Evolutionary conservation across 2,797 vertebrate genomes (phyloP), one percentile per base, ranked within the genome.

Genomic region (Notamacropus eugenii): DNA sequence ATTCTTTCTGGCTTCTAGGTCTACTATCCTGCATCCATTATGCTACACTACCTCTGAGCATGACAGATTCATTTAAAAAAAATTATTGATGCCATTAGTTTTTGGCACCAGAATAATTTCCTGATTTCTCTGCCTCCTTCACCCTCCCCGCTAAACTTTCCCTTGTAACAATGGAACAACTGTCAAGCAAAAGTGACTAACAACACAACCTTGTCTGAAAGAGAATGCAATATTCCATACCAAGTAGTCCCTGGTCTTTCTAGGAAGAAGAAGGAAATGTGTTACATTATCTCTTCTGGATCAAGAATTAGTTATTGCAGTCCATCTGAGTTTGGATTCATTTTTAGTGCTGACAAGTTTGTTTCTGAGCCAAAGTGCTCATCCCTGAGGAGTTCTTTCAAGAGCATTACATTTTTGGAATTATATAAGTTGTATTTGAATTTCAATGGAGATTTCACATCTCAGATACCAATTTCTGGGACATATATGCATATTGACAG

Each of bases 331-430:
- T 40, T 74, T 74, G 6, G n/a, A 40, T 22, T 74, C n/a, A n/a
- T n/a, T 74, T 40, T n/a, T 74, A 82, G 67, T 46, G n/a, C 46
- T 82, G 67, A 82, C n/a, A 40, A 59, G 87, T 93, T 93, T 8
- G 87, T 93, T 54, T 93, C n/a, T 52, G 52, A 93, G 56, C 16
- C 55, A 90, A 59, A 95, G 54, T 96, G 74, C 54, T 95, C 95
- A 93, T 96, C 96, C 8, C 95, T 50, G 31, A 93, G 9, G 27
- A 9, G n/a, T 10, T 82, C 67, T 96, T 96, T 93, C n/a, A 91
- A 92, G 0, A 97, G 95, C 94, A 34, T 91, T 96, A 90, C 95
- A 29, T 58, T 96, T 95, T 91, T n/a, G 19, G 6, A 46, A 82
- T 82, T 82, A 82, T 10, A 40, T 46, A 82, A 46, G n/a, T 54